Base-by-base conservation (phyloP, 2,888 invertebrate species). In the Chymomyza caudatula region DNA sequence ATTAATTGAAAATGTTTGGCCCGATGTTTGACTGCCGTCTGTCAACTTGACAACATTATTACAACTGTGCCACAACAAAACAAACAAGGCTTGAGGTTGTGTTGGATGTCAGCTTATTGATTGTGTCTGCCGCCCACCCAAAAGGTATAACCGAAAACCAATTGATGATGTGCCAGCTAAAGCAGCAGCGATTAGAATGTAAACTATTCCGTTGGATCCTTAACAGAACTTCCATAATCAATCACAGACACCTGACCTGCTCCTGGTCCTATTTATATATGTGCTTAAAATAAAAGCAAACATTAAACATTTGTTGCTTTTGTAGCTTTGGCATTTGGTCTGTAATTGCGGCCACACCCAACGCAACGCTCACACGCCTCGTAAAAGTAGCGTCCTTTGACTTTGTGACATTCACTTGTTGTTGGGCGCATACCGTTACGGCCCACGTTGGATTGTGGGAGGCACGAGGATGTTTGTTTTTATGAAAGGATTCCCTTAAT, bases 1-100 rank as follows among this genome's bases (percentile, higher is more conserved):
- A 20, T 59, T 62, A 68, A 64, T 37, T 63, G 61, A 60, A 69
- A 54, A 47, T 52, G 23, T 47, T 53, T 53, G n/a, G 54, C 60
- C 15, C 37, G 37, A 37, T 37, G 51, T 51, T 22, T 51, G 51
- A 51, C 13, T 19, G 13, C 6, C 13, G 22, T 51, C 19, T 13
- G 22, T 19, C 51, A 51, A 51, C 51, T 20, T 53, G 53, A 53
- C 53, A 53, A 25, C 53, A 23, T 53, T 53, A 53, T 53, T 53
- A 53, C 25, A 25, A 13, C 5, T 15, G 13, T 4, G 13, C 53
- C 4, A 13, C 23, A 49, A n/a, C 15, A 52, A 13, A 20, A n/a
- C 1, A 53, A 53, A 25, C 6, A 53, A 29, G n/a, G 13, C n/a
- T 15, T 1, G 15, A 3, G 49, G 44, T n/a, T 37, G 44, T 11